Conservation (phyloP, 2,113 vertebrate genomes). For the Oriolus oriolus region DNA sequence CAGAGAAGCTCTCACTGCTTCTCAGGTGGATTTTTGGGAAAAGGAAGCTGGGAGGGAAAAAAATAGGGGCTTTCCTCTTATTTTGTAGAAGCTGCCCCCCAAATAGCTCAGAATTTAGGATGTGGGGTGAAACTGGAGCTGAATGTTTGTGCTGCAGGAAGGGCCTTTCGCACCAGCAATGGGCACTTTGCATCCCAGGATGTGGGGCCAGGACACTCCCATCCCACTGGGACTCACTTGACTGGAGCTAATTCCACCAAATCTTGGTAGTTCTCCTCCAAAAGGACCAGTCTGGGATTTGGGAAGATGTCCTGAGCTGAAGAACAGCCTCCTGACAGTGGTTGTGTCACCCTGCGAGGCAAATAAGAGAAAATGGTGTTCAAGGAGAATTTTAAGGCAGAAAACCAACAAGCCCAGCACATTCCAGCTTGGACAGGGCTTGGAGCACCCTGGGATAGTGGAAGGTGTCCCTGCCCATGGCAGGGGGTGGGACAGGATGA, state of each 20-base stretch:
- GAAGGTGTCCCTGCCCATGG: not conserved
- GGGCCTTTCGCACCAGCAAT: not conserved
- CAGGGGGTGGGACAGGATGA: not conserved
- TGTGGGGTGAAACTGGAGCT: not conserved
- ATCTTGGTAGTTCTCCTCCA: not conserved
- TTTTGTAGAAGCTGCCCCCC: not conserved
- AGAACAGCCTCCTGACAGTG: not conserved
- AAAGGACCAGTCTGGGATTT: not conserved
- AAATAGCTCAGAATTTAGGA: not conserved
- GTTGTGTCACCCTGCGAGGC: not conserved
- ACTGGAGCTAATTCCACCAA: not conserved
- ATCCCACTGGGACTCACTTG: not conserved
- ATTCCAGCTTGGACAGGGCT: not conserved
- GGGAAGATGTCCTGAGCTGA: rapidly evolving
- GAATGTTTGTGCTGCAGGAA: not conserved
- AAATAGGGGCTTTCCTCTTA: not conserved
- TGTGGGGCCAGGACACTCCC: not conserved
- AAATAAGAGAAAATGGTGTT: not conserved
- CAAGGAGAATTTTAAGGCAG: not conserved
- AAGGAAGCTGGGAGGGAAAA: not conserved
- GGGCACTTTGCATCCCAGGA: not conserved
- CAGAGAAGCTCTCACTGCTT: not conserved
- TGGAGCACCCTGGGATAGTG: not conserved
- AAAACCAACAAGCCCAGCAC: not conserved
- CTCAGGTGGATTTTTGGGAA: not conserved